Percentiles rank a stretch among this genome's conserved stretches.
These are phyloP conservation scores for Ficedula albicollis DNA, from an alignment of 2,797 vertebrate genomes.

Conservation along the genomic window DNA sequence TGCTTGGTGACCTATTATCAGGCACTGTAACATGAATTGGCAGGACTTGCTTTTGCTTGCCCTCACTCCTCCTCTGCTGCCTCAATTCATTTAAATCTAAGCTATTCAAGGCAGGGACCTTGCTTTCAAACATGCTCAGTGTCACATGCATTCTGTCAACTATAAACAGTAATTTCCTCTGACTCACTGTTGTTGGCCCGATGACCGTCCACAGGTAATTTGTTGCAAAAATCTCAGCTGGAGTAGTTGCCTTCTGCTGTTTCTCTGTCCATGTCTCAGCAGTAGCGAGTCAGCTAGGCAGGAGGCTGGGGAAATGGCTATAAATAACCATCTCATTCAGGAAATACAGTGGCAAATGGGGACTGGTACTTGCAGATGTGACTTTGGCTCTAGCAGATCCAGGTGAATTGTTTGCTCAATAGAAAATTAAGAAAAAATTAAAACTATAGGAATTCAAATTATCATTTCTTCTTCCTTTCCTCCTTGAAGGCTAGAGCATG, in stretches of 20 bases:
- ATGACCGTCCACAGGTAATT: not conserved
- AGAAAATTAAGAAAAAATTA: not conserved
- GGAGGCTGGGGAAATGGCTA: not conserved
- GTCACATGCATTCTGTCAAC: constrained; percentile 18
- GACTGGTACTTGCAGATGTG: not conserved
- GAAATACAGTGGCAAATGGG: not conserved
- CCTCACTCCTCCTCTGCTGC: constrained; percentile 38
- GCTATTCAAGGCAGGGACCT: constrained; percentile 38
- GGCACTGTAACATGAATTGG: not conserved
- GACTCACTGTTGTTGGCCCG: not conserved
- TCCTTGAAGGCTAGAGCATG: not conserved
- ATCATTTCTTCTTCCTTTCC: not conserved
- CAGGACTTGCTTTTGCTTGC: constrained; percentile 35
- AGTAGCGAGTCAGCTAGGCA: not conserved
- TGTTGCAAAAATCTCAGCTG: not conserved
- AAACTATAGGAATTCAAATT: not conserved
- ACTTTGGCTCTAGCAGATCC: not conserved
- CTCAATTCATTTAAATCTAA: constrained; percentile 55
- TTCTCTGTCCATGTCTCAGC: not conserved
- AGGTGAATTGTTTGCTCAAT: not conserved
- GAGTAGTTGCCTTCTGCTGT: not conserved
- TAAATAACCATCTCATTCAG: not conserved
- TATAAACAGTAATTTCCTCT: constrained; percentile 67
- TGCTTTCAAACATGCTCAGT: constrained; percentile 40
- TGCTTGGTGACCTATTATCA: constrained; percentile 16